phyloP scores from a whole-genome alignment of 2,797 vertebrate genomes.

The Hypotaenidia philippensis region DNA sequence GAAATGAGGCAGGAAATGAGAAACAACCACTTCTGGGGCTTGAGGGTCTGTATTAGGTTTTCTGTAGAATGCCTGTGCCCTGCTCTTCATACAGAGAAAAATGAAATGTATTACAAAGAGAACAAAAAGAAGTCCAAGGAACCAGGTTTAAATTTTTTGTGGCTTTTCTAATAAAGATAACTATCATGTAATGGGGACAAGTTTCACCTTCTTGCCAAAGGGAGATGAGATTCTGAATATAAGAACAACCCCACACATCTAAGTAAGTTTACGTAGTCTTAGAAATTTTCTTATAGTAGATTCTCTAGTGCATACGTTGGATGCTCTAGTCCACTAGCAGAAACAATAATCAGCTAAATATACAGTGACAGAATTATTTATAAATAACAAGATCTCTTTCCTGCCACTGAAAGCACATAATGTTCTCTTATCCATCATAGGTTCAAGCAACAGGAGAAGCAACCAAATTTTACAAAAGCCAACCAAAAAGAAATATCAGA shows the following conservation, averaged over 20 bases:
- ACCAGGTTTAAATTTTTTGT: background rate
- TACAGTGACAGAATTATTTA: background rate
- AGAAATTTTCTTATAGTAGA: background rate
- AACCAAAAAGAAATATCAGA: background rate
- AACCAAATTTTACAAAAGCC: background rate
- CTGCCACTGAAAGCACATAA: background rate
- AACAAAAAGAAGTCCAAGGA: background rate
- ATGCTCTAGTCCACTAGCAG: background rate
- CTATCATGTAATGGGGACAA: rapidly evolving
- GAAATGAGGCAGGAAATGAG: background rate
- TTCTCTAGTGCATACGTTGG: background rate
- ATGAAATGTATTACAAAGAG: background rate
- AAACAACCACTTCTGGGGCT: background rate
- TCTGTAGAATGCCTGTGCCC: background rate
- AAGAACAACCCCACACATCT: rapidly evolving
- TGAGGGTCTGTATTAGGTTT: background rate
- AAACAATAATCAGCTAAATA: background rate
- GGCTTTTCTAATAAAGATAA: background rate
- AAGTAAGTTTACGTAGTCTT: background rate
- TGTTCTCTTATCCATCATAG: background rate
- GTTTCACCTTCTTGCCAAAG: background rate
- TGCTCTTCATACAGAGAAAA: background rate
- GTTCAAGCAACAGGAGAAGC: background rate
- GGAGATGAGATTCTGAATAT: background rate
- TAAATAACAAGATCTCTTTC: background rate